phyloP scores from a whole-genome alignment of 92 coral and sea anemone genomes.

The Galaxea fascicularis region DNA sequence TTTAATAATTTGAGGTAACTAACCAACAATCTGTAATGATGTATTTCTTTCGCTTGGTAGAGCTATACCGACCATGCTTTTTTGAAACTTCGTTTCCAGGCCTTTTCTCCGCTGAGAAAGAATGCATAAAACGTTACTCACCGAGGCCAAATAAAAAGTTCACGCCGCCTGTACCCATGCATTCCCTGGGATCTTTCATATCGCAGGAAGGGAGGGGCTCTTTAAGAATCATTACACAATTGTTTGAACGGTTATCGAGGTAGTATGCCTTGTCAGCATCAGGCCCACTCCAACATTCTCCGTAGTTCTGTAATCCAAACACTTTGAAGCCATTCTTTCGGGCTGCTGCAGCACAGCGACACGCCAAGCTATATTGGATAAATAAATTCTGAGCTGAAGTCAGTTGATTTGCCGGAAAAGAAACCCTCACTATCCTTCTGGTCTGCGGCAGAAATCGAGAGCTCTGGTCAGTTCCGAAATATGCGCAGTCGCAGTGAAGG shows the following conservation, averaged over 20 bases:
- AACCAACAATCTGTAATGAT: too few relatives aligned
- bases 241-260: constrained; percentile 29
- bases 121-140: not conserved
- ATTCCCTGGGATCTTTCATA: constrained; percentile 58
- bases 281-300: constrained; percentile 79
- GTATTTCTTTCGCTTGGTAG: too few relatives aligned
- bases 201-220: constrained; percentile 53
- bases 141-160: constrained; percentile 60
- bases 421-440: too few relatives aligned
- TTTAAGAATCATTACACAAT: constrained; percentile 38
- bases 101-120: not conserved
- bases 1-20: too few relatives aligned
- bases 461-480: too few relatives aligned
- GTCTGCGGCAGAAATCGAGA: too few relatives aligned
- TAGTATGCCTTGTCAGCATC: constrained; percentile 30
- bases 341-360: constrained; percentile 70
- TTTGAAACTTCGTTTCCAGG: too few relatives aligned
- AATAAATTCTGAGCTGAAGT: too few relatives aligned
- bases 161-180: constrained; percentile 43
- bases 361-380: constrained; percentile 57
- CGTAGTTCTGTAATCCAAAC: constrained; percentile 77
- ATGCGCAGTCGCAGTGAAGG: too few relatives aligned
- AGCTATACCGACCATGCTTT: too few relatives aligned
- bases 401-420: too few relatives aligned
- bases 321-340: constrained; percentile 44